Base-by-base conservation (phyloP, 1,140 invertebrate species). In the Neomicropteryx cornuta region DNA sequence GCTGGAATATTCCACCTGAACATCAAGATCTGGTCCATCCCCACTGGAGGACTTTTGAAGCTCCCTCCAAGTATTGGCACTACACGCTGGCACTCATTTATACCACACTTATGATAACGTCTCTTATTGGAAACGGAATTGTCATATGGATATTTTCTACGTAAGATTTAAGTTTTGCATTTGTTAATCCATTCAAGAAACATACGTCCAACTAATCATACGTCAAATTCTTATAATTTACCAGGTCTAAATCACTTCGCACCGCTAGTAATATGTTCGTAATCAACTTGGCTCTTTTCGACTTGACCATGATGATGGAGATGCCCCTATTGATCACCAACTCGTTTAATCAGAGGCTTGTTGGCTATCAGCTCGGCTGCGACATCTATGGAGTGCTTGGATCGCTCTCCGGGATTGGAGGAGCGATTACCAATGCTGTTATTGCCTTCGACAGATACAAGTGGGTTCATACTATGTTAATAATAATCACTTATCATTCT, bases 91-190 rank as follows among this genome's bases (percentile, higher is more conserved):
- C 81, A 3, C 64, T 87, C 34, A 70, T 77, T 49, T 88, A 81
- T 54, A 70, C 77, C 14, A 62, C 78, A 36, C 70, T 88, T 3
- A 77, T 85, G 60, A 47, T 76, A 1, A 66, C 74, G 2, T 83
- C 79, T 2, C 17, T 78, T 0, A 58, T 76, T n/a, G 86, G 86
- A 1, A 89, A 89, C 55, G 77, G 80, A 8, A 74, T 85, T 33
- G 86, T 89, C 32, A 70, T 88, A 39, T 88, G 80, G 74, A 82
- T 87, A 49, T 88, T 88, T 56, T 73, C 76, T 44, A 82, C 83
- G 72, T 86, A 67, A 75, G 76, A 69, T 43, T 32, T 21, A 20
- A 18, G 14, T n/a, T 10, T 13, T n/a, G n/a, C n/a, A n/a, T 8
- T 27, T n/a, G 24, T 27, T 27, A n/a, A n/a, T 27, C n/a, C n/a